These are phyloP conservation scores for Brotula barbata DNA, from an alignment of 2,797 vertebrate species.

Conservation along the genomic window DNA sequence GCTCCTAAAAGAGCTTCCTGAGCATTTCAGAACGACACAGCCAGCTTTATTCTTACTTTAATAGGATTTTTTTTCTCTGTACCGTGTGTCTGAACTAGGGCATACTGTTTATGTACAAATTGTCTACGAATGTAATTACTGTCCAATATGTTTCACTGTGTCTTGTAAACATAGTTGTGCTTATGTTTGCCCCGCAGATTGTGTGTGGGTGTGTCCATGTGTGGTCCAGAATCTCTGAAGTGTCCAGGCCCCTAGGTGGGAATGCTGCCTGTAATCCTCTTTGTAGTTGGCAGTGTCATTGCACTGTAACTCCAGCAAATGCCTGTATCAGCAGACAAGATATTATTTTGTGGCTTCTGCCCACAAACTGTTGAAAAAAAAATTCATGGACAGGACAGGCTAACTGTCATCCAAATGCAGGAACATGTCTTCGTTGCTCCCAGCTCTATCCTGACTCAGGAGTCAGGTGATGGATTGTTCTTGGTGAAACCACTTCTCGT, in stretches of 20 bases:
- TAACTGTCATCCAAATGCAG: conserved; percentile 34
- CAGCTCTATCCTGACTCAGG: conserved; percentile 52
- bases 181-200: no score
- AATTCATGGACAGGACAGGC: conserved; percentile 31
- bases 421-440: conserved; percentile 38
- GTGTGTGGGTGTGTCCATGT: neutral
- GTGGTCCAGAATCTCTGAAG: conserved; percentile 19
- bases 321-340: conserved; percentile 46
- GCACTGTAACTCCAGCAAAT: conserved; percentile 46
- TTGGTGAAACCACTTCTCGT: conserved; percentile 32
- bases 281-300: conserved; percentile 46
- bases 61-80: conserved; percentile 1
- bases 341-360: conserved; percentile 30
- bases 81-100: conserved; percentile 8
- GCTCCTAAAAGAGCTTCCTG: conserved; percentile 9
- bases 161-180: conserved; percentile 16
- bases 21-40: conserved; percentile 4
- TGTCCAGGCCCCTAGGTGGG: conserved; percentile 37
- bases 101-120: neutral
- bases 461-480: conserved; percentile 52
- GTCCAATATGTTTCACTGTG: conserved; percentile 13
- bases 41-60: neutral
- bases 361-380: conserved; percentile 22
- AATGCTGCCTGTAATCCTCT: conserved; percentile 52
- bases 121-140: conserved; percentile 31